Conservation (phyloP, 2,888 invertebrate genomes). For the Liposcelis brunnea region DNA sequence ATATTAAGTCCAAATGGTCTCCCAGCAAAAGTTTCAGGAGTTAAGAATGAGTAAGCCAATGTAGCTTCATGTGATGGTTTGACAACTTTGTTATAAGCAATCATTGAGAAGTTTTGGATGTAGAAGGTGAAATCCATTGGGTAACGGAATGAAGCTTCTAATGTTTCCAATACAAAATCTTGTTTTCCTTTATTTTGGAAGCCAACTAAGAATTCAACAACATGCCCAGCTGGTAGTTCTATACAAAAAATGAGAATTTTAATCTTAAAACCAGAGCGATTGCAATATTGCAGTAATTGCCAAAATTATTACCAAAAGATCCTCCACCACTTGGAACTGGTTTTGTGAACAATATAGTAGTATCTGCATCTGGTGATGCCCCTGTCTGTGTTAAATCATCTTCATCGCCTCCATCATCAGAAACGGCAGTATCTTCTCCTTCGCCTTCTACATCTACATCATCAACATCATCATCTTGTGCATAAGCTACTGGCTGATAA, state of each 20-base stretch:
- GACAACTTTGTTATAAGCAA: constrained; percentile 73
- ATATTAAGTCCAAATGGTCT: constrained; percentile 92
- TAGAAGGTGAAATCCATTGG: constrained; percentile 97
- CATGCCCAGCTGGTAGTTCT: constrained; percentile 82
- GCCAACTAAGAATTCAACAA: constrained; percentile 89
- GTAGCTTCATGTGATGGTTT: constrained; percentile 87
- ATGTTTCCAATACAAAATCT: constrained; percentile 78
- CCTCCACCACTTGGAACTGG: constrained; percentile 31
- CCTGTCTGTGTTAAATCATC: constrained; percentile 38
- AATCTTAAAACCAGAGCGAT: too few species aligned
- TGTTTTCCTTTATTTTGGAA: constrained; percentile 87
- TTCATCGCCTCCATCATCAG: constrained; percentile 35
- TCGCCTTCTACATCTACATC: constrained; percentile 37
- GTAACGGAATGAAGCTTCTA: constrained; percentile 97
- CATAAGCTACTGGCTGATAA: constrained; percentile 37
- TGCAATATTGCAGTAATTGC: too few species aligned
- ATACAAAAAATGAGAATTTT: constrained; percentile 20
- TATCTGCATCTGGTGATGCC: constrained; percentile 81
- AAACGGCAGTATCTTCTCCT: constrained; percentile 32
- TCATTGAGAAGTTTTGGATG: constrained; percentile 94
- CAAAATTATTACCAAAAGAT: too few species aligned
- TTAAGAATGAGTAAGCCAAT: constrained; percentile 84
- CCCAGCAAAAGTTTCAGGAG: constrained; percentile 91
- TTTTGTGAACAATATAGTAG: constrained; percentile 75
- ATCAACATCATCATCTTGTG: constrained; percentile 55